These are phyloP conservation scores for Zaprionus capensis DNA, from an alignment of 1,140 invertebrate species.

Conservation along the genomic window DNA sequence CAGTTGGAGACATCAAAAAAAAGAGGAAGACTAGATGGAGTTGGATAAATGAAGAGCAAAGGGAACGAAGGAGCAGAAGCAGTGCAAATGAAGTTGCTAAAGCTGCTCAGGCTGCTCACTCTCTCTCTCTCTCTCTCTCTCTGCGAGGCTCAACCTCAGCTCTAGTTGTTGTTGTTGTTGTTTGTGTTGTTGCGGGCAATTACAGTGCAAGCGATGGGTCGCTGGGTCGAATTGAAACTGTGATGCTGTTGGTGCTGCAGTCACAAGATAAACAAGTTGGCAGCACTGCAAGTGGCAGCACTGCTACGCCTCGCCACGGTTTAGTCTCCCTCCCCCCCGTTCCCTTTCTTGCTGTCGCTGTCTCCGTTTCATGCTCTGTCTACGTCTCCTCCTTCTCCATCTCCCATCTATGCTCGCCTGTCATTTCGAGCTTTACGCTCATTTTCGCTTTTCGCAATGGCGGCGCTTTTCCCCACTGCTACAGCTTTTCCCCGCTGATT, in stretches of 20 bases:
- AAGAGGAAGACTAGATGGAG: conserved; percentile 1
- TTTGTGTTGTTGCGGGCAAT: conserved; percentile 56
- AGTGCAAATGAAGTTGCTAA: conserved; percentile 77
- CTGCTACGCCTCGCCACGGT: conserved; percentile 4
- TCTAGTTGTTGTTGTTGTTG: conserved; percentile 36
- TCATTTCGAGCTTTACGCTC: conserved; percentile 76
- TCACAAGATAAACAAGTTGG: conserved; percentile 77
- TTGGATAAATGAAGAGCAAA: conserved; percentile 3
- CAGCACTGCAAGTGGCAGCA: conserved; percentile 66
- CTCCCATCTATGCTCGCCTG: conserved; percentile 28
- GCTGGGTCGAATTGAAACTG: conserved; percentile 35
- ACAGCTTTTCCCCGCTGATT: background rate
- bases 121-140: background rate
- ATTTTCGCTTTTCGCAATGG: conserved; percentile 73
- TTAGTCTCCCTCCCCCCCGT: conserved; percentile 6
- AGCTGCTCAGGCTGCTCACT: conserved; percentile 43
- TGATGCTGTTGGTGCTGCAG: conserved; percentile 44
- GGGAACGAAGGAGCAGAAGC: conserved; percentile 15
- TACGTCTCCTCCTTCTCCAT: background rate
- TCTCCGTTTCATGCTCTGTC: background rate
- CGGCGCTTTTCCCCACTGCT: conserved; percentile 56
- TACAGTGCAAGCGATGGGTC: conserved; percentile 52
- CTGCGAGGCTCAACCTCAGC: conserved; percentile 15
- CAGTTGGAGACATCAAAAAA: conserved; percentile 48
- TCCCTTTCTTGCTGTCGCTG: too few relatives aligned